A percentile compares a stretch with the other conserved stretches of the same genome.
Evolutionary conservation across 2,797 vertebrate genomes (phyloP).

Genomic region (Neopelma chrysocephalum): DNA sequence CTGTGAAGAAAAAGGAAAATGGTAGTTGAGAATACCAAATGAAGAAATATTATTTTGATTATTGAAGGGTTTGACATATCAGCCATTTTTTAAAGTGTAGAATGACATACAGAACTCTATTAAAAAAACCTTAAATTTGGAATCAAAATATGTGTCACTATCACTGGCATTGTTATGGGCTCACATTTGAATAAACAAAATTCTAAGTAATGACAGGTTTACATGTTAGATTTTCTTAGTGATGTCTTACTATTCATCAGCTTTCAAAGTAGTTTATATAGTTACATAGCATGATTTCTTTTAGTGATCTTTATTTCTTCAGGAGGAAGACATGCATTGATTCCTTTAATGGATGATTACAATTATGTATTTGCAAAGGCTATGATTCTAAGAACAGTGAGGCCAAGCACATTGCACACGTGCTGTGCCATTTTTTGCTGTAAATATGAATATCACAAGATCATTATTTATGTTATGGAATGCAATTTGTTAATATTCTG

Average conservation of each 20-base stretch:
- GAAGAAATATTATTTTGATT: neutral
- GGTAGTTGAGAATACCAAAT: neutral
- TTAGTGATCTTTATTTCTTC: neutral
- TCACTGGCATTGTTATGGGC: neutral
- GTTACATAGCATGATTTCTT: neutral
- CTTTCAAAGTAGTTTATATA: neutral
- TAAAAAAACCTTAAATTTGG: neutral
- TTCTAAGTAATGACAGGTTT: neutral
- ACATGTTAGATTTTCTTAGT: neutral
- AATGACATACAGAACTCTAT: neutral
- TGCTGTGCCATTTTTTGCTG: neutral
- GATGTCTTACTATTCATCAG: neutral
- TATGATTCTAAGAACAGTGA: neutral
- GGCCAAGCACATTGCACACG: neutral
- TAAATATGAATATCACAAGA: neutral
- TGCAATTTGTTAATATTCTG: neutral
- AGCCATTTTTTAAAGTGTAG: neutral
- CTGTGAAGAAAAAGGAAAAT: neutral
- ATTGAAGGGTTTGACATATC: neutral
- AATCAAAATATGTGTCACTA: neutral
- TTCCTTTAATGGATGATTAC: neutral
- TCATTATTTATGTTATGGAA: neutral
- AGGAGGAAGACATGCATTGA: neutral
- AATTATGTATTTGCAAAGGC: neutral
- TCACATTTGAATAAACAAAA: neutral